Percentiles rank a stretch among this genome's conserved stretches.
Conservation (phyloP, 2,888 invertebrate genomes). For the Mythimna pallens region DNA sequence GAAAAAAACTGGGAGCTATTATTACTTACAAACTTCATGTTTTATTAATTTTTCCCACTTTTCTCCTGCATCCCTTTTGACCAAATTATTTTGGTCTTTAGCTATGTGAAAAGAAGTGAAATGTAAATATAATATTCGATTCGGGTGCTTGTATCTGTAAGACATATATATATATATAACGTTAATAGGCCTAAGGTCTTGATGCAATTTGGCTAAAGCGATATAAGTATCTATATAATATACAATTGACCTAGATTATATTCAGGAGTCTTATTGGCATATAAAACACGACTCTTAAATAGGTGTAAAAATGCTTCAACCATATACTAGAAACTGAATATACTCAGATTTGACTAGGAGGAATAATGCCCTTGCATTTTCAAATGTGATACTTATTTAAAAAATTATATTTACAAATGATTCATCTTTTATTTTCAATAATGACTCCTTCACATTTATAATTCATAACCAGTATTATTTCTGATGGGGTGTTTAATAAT, state of each 20-base stretch:
- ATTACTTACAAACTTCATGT: too few relatives aligned
- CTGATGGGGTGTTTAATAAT: conserved; percentile 26
- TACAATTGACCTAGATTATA: conserved; percentile 2
- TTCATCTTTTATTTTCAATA: conserved; percentile 19
- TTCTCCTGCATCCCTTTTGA: too few relatives aligned
- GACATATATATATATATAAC: not conserved
- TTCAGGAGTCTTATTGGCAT: not conserved
- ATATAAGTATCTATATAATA: not conserved
- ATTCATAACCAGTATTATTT: conserved; percentile 61
- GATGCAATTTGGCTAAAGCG: not conserved
- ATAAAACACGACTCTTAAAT: not conserved
- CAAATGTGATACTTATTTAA: conserved; percentile 14
- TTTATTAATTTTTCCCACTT: too few relatives aligned
- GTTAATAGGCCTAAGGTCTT: conserved; percentile 3
- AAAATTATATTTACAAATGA: not conserved
- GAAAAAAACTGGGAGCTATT: not conserved
- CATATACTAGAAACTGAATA: conserved; percentile 2
- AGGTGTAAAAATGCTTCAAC: not conserved
- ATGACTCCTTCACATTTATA: conserved; percentile 26
- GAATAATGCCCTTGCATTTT: conserved; percentile 22
- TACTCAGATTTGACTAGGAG: conserved; percentile 19
- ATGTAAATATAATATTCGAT: conserved; percentile 29
- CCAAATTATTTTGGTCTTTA: not conserved
- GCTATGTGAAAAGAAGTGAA: not conserved
- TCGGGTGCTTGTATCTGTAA: conserved; percentile 28